phyloP scores from a whole-genome alignment of 2,888 invertebrate genomes.

The Julus scandinavius region DNA sequence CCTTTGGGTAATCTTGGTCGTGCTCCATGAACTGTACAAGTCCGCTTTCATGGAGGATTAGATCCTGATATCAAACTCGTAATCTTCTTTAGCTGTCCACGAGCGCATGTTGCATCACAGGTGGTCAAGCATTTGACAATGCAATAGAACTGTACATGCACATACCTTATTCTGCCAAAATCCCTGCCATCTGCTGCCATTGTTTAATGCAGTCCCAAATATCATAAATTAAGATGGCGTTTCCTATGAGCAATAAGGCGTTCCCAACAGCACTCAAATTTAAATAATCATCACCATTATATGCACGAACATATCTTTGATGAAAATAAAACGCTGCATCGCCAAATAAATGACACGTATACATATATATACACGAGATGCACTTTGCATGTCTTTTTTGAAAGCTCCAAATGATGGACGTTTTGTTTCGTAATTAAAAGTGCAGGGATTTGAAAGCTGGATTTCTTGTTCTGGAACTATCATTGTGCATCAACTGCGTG shows the following conservation, averaged over 20 bases:
- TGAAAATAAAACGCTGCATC: neutral
- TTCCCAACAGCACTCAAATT: neutral
- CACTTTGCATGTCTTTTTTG: neutral
- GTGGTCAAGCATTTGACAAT: neutral
- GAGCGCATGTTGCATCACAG: neutral
- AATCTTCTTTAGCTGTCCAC: conserved; percentile 1
- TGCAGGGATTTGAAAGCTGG: neutral
- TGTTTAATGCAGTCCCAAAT: neutral
- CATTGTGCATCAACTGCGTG: neutral
- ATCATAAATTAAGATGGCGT: neutral
- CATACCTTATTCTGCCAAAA: too few species aligned
- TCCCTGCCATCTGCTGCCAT: neutral
- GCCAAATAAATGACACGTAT: neutral
- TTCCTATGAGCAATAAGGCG: neutral
- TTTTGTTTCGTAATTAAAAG: conserved; percentile 4
- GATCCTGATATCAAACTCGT: neutral
- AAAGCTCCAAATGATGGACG: neutral
- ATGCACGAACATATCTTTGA: neutral
- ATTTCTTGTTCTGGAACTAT: neutral
- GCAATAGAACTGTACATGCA: neutral
- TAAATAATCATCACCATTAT: neutral
- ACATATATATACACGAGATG: neutral
- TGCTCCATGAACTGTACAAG: neutral
- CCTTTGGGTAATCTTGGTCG: neutral
- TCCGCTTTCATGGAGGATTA: neutral